Base-by-base conservation (phyloP, 1,140 invertebrate genomes). In the Hyles euphorbiae region DNA sequence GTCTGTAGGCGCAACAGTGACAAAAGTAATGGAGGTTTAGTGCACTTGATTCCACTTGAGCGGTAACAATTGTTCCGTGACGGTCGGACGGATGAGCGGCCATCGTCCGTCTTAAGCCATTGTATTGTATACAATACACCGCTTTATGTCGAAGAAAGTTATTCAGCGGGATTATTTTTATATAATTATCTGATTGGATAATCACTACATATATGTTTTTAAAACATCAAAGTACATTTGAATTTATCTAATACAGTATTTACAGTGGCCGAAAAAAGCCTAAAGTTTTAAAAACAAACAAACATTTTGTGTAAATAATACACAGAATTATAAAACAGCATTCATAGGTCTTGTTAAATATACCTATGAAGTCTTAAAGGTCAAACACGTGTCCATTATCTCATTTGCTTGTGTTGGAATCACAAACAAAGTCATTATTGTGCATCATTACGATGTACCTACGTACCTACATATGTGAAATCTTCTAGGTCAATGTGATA, bases 41-140 rank as follows among this genome's bases (percentile, higher is more conserved):
- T 80, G 80, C 78, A 83, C 77, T 84, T 82, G 81, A 81, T 79
- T 80, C 78, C 81, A 86, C 79, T 83, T 86, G 78, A 83, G 68
- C 73, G 73, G 60, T 68, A 71, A 69, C 80, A 81, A 87, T 82
- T 81, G 81, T 78, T 63, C 68, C 74, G 78, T 80, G 71, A 79
- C 80, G 68, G 68, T 60, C 63, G 60, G 57, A 67, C 61, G 52
- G 64, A 60, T 59, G 56, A 66, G 58, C 64, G 67, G 49, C 57
- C 65, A 71, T 69, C 61, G 63, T 72, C 68, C 59, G 61, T 43
- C 60, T 63, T 60, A 10, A 46, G 61, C 56, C 61, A 66, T 63
- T 60, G 58, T 62, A 33, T 43, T 67, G 8, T n/a, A 48, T 34
- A 56, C 34, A 56, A 34, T 46, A 11, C 53, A 7, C 22, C 43